Evolutionary conservation across 2,888 invertebrate genomes (phyloP).

Genomic region (Hermaeophaga mercurialis): DNA sequence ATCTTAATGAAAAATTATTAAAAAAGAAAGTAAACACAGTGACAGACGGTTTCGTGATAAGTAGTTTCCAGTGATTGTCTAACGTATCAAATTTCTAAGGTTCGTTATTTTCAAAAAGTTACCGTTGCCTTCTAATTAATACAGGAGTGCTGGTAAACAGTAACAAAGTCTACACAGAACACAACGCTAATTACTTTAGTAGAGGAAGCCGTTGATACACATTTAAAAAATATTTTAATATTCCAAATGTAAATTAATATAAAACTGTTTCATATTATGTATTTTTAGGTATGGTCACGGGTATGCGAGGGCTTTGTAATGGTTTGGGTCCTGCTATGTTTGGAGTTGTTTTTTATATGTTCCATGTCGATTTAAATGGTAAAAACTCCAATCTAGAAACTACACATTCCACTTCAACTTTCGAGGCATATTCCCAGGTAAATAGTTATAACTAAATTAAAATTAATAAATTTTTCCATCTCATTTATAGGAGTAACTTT

Average conservation of each 20-base stretch:
- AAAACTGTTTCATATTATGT: slow-evolving; percentile 2
- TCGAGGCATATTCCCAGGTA: slow-evolving; percentile 62
- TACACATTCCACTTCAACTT: slow-evolving; percentile 59
- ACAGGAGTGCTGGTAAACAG: neutral
- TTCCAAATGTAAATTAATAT: neutral
- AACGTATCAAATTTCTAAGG: no score
- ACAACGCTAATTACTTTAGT: neutral
- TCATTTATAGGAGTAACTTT: no score
- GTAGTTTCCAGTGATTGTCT: no score
- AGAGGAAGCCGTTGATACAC: no score
- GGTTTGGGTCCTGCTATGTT: slow-evolving; percentile 98
- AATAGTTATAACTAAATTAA: slow-evolving; percentile 14
- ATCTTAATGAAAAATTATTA: no score
- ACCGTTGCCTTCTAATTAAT: no score
- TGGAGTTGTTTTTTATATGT: slow-evolving; percentile 97
- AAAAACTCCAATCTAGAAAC: slow-evolving; percentile 50
- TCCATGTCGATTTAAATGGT: slow-evolving; percentile 95
- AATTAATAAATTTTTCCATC: neutral
- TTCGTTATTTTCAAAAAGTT: no score
- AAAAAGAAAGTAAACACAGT: no score
- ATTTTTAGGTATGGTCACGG: slow-evolving; percentile 89
- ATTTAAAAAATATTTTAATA: no score
- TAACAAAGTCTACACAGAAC: no score
- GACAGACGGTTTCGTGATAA: no score
- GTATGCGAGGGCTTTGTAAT: slow-evolving; percentile 96